Percentiles rank a stretch among this genome's conserved stretches.
Evolutionary conservation across 2,888 invertebrate genomes (phyloP).

Genomic region (Sympetrum striolatum): DNA sequence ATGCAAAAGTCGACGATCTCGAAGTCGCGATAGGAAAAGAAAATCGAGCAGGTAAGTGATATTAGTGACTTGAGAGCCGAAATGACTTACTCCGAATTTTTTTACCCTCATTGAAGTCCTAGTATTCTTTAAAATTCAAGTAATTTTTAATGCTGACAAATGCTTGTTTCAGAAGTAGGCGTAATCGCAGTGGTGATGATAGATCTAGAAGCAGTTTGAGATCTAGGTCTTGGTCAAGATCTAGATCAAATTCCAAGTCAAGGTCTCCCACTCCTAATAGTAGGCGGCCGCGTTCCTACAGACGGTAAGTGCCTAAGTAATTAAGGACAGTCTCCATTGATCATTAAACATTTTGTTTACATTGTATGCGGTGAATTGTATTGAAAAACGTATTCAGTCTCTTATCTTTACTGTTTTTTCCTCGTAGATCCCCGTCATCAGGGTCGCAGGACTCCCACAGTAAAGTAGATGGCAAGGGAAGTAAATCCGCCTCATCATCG

Average conservation of each 20-base stretch:
- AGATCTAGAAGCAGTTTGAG: conserved; percentile 26
- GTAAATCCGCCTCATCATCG: background rate
- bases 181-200: conserved; percentile 31
- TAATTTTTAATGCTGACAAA: background rate
- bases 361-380: background rate
- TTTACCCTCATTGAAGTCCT: background rate
- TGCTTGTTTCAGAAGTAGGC: background rate
- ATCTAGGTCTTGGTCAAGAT: conserved; percentile 31
- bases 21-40: background rate
- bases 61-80: background rate
- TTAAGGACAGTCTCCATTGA: background rate
- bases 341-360: background rate
- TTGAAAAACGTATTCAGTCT: background rate
- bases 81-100: background rate
- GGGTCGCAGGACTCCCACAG: conserved; percentile 37
- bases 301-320: background rate
- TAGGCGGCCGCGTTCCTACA: background rate
- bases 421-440: conserved; percentile 27
- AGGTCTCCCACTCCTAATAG: background rate
- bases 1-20: conserved; percentile 32
- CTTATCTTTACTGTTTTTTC: background rate
- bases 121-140: background rate
- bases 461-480: background rate
- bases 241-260: conserved; percentile 19
- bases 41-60: conserved; percentile 12